phyloP scores from a whole-genome alignment of 2,113 vertebrate genomes.

The Lagopus muta region DNA sequence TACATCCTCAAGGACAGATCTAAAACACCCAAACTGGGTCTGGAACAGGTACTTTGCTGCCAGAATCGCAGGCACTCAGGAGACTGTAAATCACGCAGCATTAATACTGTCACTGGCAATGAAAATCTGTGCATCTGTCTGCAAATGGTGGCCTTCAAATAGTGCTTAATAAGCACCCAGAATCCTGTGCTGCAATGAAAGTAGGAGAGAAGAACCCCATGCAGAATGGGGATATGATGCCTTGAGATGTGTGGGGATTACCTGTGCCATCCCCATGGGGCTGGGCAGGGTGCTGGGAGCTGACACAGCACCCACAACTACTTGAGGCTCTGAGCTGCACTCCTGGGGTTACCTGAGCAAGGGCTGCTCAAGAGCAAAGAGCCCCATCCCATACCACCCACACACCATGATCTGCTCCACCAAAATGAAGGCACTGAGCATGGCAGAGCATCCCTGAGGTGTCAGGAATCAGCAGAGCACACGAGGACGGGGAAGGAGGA shows the following conservation, averaged over 20 bases:
- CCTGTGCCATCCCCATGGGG: not conserved
- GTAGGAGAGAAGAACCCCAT: not conserved
- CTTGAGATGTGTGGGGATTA: not conserved
- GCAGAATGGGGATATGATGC: accelerated
- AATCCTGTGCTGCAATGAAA: not conserved
- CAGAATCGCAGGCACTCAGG: not conserved
- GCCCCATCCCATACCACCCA: accelerated
- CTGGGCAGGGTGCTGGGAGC: not conserved
- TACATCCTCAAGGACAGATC: slow-evolving; percentile 75
- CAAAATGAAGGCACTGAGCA: not conserved
- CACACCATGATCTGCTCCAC: not conserved
- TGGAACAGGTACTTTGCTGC: slow-evolving; percentile 40
- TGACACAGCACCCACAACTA: accelerated
- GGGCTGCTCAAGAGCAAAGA: not conserved
- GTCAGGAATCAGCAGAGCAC: not conserved
- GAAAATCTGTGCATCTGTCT: slow-evolving; percentile 75
- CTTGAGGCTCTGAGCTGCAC: accelerated
- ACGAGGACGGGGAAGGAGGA: not conserved
- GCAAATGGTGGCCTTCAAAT: slow-evolving; percentile 68
- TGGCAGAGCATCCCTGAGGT: not conserved
- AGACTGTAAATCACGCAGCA: slow-evolving; percentile 77
- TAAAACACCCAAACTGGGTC: slow-evolving; percentile 56
- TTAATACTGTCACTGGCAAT: slow-evolving; percentile 75
- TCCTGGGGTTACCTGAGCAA: accelerated
- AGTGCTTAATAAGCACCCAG: slow-evolving; percentile 66